These are phyloP conservation scores for Ceratina australensis DNA, from an alignment of 1,140 invertebrate species.

Conservation along the genomic window DNA sequence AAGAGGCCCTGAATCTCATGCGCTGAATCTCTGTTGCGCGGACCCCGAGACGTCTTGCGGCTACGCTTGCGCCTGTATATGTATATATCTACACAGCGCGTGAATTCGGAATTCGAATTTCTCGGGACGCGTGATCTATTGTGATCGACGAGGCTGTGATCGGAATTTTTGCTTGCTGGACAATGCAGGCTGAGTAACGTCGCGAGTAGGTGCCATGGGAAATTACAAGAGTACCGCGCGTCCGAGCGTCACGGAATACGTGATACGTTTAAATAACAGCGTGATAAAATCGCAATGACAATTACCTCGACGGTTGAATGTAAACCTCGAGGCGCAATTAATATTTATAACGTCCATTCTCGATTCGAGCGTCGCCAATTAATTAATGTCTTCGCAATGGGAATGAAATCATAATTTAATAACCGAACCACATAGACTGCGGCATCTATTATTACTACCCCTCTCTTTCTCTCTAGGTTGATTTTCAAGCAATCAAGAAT, in stretches of 20 bases:
- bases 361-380: background rate
- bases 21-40: constrained; percentile 28
- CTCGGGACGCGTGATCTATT: background rate
- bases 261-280: no score
- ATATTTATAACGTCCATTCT: no score
- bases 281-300: background rate
- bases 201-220: background rate
- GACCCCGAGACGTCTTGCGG: background rate
- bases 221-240: background rate
- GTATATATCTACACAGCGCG: no score
- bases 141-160: background rate
- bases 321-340: no score
- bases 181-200: background rate
- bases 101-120: constrained; percentile 9
- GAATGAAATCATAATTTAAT: no score
- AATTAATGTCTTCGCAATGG: no score
- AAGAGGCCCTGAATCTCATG: constrained; percentile 45
- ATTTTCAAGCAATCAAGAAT: background rate
- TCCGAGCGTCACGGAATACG: no score
- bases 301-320: background rate
- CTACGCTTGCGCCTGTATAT: no score
- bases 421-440: no score
- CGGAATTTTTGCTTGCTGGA: background rate
- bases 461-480: no score
- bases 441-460: no score